Conservation (phyloP, 2,797 vertebrate genomes). For the Alosa sapidissima region DNA sequence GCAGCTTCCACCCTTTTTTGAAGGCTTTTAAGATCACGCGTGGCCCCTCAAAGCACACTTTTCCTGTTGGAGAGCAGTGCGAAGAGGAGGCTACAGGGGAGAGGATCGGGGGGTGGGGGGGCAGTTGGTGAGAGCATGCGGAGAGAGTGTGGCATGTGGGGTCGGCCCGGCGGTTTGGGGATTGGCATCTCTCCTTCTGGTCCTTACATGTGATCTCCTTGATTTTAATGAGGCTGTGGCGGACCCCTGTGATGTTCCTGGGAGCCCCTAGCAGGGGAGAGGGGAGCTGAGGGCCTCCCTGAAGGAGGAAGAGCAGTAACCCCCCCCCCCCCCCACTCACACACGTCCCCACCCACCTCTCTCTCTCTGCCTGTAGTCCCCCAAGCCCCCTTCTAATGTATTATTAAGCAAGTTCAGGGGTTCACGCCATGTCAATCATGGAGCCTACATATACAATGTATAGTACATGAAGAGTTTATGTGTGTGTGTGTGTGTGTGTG, state of each 20-base stretch:
- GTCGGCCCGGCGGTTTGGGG: background rate
- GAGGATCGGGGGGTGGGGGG: background rate
- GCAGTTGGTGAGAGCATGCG: background rate
- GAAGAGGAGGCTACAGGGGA: background rate
- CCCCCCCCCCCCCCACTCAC: slow-evolving; percentile 36
- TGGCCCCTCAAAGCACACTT: background rate
- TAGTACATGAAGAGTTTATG: background rate
- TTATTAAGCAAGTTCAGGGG: slow-evolving; percentile 77
- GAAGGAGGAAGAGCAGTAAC: slow-evolving; percentile 29
- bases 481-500: background rate
- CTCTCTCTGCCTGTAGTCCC: slow-evolving; percentile 50
- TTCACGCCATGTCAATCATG: slow-evolving; percentile 73
- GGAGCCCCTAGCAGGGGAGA: slow-evolving; percentile 55
- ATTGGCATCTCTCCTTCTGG: slow-evolving; percentile 65
- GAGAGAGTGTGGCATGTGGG: background rate
- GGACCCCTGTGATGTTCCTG: slow-evolving; percentile 76
- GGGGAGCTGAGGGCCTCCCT: slow-evolving; percentile 37
- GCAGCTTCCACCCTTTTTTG: background rate
- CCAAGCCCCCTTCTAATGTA: slow-evolving; percentile 70
- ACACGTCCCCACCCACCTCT: background rate
- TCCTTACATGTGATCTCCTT: slow-evolving; percentile 77
- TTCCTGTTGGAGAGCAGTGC: background rate
- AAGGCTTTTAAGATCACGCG: background rate
- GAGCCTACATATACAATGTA: background rate
- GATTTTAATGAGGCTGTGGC: slow-evolving; percentile 79